A percentile compares a stretch with the other conserved stretches of the same genome.
Conservation (phyloP, 2,113 vertebrate species). For the Thamnaconus septentrionalis region DNA sequence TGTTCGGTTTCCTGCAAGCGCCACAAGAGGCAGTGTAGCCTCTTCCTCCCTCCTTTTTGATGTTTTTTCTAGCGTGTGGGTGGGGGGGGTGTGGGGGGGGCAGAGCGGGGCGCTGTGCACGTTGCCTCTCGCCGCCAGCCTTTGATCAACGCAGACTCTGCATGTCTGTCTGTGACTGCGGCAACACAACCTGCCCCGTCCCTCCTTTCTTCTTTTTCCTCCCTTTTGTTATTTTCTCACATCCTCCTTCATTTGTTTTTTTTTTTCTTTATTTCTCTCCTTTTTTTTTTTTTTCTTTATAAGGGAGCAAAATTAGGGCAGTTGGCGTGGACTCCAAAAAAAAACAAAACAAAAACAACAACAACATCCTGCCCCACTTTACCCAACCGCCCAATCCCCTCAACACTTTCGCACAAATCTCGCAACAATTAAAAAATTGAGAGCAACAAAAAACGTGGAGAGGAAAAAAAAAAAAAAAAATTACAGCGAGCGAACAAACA, state of each 20-base stretch:
- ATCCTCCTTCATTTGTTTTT: slow-evolving; percentile 62
- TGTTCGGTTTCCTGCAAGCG: slow-evolving; percentile 60
- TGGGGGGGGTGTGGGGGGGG: slow-evolving; percentile 45
- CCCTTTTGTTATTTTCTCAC: slow-evolving; percentile 61
- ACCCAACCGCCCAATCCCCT: slow-evolving; percentile 60
- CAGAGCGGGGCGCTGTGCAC: slow-evolving; percentile 54
- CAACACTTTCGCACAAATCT: slow-evolving; percentile 61
- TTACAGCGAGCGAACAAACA: slow-evolving; percentile 1
- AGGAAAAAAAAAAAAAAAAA: not conserved
- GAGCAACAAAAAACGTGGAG: slow-evolving; percentile 61
- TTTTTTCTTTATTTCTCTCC: slow-evolving; percentile 56
- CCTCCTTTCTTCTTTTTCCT: slow-evolving; percentile 54
- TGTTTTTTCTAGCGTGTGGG: slow-evolving; percentile 50
- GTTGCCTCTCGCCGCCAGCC: slow-evolving; percentile 55
- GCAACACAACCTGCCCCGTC: slow-evolving; percentile 65
- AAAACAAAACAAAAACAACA: not conserved
- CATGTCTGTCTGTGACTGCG: slow-evolving; percentile 72
- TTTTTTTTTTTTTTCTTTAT: slow-evolving; percentile 56
- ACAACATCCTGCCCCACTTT: slow-evolving; percentile 65
- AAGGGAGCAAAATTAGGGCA: slow-evolving; percentile 79
- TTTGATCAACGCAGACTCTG: slow-evolving; percentile 67
- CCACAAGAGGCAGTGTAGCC: slow-evolving; percentile 62
- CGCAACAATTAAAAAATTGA: slow-evolving; percentile 63
- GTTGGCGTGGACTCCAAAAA: slow-evolving; percentile 82
- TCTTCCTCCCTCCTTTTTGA: slow-evolving; percentile 50